A percentile compares a stretch with the other conserved stretches of the same genome.
phyloP scores from a whole-genome alignment of 2,888 invertebrate genomes.

The Melangyna quadrimaculata region DNA sequence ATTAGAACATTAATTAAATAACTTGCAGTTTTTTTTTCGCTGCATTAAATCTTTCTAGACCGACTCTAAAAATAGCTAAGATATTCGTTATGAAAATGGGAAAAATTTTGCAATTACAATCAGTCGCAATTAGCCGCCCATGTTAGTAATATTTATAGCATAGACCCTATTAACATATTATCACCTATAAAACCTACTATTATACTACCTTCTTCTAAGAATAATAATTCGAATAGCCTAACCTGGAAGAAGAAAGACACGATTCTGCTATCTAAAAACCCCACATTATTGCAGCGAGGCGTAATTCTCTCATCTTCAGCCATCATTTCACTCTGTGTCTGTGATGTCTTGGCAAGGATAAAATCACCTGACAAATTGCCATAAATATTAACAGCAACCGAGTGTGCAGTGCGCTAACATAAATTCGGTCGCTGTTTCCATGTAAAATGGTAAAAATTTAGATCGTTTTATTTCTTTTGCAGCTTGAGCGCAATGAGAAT shows the following conservation, averaged over 20 bases:
- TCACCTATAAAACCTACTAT: constrained; percentile 16
- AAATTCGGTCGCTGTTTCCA: constrained; percentile 31
- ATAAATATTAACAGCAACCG: constrained; percentile 61
- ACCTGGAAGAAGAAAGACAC: constrained; percentile 14
- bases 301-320: background rate
- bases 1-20: background rate
- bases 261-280: constrained; percentile 4
- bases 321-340: background rate
- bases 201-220: too few relatives aligned
- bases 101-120: constrained; percentile 30
- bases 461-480: constrained; percentile 2
- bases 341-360: background rate
- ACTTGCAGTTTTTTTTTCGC: background rate
- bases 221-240: constrained; percentile 42
- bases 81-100: background rate
- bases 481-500: constrained; percentile 12
- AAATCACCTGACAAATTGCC: constrained; percentile 63
- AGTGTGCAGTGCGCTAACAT: constrained; percentile 51
- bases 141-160: constrained; percentile 43
- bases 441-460: constrained; percentile 21
- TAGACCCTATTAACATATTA: constrained; percentile 49
- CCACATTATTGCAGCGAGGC: background rate
- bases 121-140: constrained; percentile 53
- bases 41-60: constrained; percentile 6
- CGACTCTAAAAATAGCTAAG: background rate